These are phyloP conservation scores for Epinotia demarniana DNA, from an alignment of 2,888 invertebrate species.

Conservation along the genomic window DNA sequence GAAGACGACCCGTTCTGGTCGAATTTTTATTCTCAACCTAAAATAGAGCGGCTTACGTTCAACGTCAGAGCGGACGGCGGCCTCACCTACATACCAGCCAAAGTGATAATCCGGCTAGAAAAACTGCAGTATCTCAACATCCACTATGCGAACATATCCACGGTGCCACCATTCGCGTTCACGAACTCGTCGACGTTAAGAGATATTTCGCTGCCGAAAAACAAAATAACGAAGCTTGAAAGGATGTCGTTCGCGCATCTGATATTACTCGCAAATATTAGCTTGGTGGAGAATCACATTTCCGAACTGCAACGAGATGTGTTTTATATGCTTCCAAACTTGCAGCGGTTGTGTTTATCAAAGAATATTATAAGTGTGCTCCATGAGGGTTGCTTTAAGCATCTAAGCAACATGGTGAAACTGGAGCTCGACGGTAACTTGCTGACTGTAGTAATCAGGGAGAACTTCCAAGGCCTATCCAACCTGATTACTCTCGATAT, in stretches of 20 bases:
- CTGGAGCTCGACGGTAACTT: constrained; percentile 92
- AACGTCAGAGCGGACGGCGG: constrained; percentile 88
- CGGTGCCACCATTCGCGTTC: constrained; percentile 89
- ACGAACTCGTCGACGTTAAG: constrained; percentile 89
- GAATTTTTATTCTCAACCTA: constrained; percentile 89
- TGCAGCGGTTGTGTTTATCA: constrained; percentile 91
- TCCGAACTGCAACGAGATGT: constrained; percentile 89
- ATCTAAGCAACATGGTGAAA: constrained; percentile 89
- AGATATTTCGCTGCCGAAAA: constrained; percentile 88
- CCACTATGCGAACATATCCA: constrained; percentile 89
- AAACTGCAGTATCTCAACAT: constrained; percentile 88
- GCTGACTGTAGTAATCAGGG: constrained; percentile 89
- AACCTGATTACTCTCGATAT: constrained; percentile 90
- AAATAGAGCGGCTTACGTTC: constrained; percentile 88
- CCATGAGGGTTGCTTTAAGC: constrained; percentile 93
- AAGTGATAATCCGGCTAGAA: constrained; percentile 87
- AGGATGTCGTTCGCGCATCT: constrained; percentile 90
- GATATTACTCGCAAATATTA: constrained; percentile 88
- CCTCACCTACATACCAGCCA: constrained; percentile 89
- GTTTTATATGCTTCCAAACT: constrained; percentile 89
- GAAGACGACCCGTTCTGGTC: constrained; percentile 91
- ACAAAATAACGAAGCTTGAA: constrained; percentile 88
- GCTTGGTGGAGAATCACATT: constrained; percentile 91
- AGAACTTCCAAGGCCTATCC: constrained; percentile 91
- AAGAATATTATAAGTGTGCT: constrained; percentile 93